phyloP scores from a whole-genome alignment of 2,797 vertebrate genomes.

The Gouania willdenowi region DNA sequence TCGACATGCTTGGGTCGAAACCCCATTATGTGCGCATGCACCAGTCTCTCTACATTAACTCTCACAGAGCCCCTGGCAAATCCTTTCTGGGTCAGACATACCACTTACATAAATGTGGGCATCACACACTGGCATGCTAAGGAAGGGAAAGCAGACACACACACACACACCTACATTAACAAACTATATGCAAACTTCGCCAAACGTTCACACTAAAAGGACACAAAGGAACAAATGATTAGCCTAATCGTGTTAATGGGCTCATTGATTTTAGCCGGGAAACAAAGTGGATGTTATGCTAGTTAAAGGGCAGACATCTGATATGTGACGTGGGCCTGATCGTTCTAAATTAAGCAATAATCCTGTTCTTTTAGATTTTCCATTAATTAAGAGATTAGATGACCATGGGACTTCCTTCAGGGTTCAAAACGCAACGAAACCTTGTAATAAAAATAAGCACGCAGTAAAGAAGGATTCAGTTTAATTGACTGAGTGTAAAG shows the following conservation, averaged over 20 bases:
- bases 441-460: conserved; percentile 8
- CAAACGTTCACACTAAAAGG: neutral
- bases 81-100: conserved; percentile 65
- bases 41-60: conserved; percentile 37
- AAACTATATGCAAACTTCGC: conserved; percentile 2
- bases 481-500: conserved; percentile 19
- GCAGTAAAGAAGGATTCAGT: conserved; percentile 7
- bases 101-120: conserved; percentile 47
- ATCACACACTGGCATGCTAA: conserved; percentile 43
- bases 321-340: neutral
- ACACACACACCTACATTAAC: neutral
- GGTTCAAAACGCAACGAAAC: conserved; percentile 31
- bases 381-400: conserved; percentile 1
- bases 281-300: conserved; percentile 32
- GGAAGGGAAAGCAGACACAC: conserved; percentile 25
- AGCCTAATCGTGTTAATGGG: conserved; percentile 27
- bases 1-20: conserved; percentile 28
- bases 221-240: no score
- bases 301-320: conserved; percentile 11
- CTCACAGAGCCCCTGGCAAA: conserved; percentile 50
- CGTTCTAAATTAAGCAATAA: no score
- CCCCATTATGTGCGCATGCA: conserved; percentile 12
- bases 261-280: conserved; percentile 29
- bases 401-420: conserved; percentile 11
- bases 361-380: neutral